These are phyloP conservation scores for Microtus pennsylvanicus DNA, from an alignment of 2,113 vertebrate species.

Conservation along the genomic window DNA sequence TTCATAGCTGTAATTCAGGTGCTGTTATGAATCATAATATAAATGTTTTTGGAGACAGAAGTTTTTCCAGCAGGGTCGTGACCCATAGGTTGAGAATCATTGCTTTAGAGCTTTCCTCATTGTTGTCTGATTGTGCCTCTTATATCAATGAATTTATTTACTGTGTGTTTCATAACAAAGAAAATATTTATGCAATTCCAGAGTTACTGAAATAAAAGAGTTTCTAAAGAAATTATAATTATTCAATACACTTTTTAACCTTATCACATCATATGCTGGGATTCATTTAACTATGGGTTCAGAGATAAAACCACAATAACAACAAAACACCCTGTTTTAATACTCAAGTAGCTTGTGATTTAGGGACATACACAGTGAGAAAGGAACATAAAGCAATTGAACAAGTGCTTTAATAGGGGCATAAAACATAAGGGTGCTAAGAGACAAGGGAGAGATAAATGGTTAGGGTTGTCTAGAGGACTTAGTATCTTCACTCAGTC, in stretches of 20 bases:
- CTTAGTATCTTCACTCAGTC: not conserved
- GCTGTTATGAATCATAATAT: not conserved
- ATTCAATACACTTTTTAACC: not conserved
- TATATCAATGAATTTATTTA: slow-evolving; percentile 13
- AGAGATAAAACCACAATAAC: not conserved
- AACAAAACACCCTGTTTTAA: not conserved
- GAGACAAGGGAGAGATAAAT: not conserved
- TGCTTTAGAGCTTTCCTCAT: not conserved
- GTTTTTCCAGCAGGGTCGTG: not conserved
- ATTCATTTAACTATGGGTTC: not conserved
- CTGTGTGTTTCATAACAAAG: slow-evolving; percentile 26
- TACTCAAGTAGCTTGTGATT: not conserved
- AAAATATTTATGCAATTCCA: not conserved
- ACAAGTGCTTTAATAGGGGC: not conserved
- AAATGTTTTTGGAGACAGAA: not conserved
- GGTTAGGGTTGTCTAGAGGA: not conserved
- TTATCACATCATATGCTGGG: not conserved
- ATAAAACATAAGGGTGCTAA: not conserved
- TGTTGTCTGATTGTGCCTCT: slow-evolving; percentile 24
- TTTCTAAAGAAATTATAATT: slow-evolving; percentile 23
- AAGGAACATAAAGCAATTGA: not conserved
- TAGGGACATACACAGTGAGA: not conserved
- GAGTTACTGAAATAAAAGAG: slow-evolving; percentile 22
- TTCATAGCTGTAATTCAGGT: not conserved
- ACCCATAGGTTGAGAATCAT: not conserved